Evolutionary conservation across 2,888 invertebrate genomes (phyloP), one percentile per base, ranked within the genome.

Genomic region (Geophilus truncorum): DNA sequence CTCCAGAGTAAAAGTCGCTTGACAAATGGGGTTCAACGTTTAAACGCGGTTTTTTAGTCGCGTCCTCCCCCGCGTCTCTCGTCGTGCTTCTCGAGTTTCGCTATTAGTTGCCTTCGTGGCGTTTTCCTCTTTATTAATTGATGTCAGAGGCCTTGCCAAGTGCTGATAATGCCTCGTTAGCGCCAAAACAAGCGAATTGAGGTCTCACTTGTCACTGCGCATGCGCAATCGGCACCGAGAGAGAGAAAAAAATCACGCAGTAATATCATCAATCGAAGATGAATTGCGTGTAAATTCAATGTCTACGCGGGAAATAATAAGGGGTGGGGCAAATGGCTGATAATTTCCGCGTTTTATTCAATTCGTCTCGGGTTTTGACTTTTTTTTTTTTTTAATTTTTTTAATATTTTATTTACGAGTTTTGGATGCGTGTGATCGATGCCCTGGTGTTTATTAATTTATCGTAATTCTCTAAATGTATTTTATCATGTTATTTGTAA

Each of bases 111-210:
- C 62, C 62, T 62, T 62, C 62, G 23, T 62, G 62, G 62, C 25
- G 62, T 62, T 62, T 62, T 62, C 62, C 62, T 62, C 62, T 62
- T 62, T 62, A 62, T 62, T 62, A 62, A 62, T 62, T 62, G 62
- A 62, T 62, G 62, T 62, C 62, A 62, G 62, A 62, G 62, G 62
- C 25, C 62, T 62, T 62, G 62, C 62, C 62, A 62, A 62, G 62
- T 62, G 62, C 25, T 62, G 62, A 62, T 62, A 62, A 62, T 62
- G 62, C 62, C 62, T 62, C 62, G 62, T 62, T 62, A 62, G 62
- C 62, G 62, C 62, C 62, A 62, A 62, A 62, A 62, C 62, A 25
- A 62, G 62, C 62, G 62, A 23, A 62, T 25, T 25, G 62, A 62
- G 62, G 25, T 62, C 15, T 62, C 62, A 62, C 62, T 62, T 62